phyloP scores from a whole-genome alignment of 2,113 vertebrate species.

The Sturnus vulgaris region DNA sequence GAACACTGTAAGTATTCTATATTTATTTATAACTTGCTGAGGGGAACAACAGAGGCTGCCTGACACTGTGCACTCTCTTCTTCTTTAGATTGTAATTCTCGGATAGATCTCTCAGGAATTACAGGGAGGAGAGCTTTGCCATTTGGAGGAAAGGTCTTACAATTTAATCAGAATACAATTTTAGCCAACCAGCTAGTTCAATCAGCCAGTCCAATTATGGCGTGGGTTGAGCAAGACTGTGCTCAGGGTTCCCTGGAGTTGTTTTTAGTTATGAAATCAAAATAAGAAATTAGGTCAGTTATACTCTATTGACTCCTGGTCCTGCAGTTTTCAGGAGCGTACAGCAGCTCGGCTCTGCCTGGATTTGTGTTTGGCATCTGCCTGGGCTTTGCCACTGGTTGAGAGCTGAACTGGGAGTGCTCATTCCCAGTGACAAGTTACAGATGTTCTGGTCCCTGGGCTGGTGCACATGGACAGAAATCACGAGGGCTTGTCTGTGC shows the following conservation, averaged over 20 bases:
- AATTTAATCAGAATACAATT: constrained; percentile 30
- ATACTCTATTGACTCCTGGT: not conserved
- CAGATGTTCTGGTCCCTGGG: not conserved
- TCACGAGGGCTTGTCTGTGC: not conserved
- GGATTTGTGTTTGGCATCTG: not conserved
- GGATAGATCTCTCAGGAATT: not conserved
- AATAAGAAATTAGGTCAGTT: constrained; percentile 41
- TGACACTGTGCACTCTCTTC: not conserved
- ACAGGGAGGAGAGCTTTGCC: not conserved
- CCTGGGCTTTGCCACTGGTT: not conserved
- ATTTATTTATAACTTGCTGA: constrained; percentile 58
- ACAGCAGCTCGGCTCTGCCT: not conserved
- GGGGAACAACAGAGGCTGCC: not conserved
- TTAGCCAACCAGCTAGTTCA: constrained; percentile 25
- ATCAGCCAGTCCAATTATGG: constrained; percentile 18
- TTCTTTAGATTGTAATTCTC: not conserved
- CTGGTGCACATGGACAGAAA: not conserved
- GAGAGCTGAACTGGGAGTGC: not conserved
- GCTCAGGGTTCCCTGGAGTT: constrained; percentile 20
- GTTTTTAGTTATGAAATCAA: constrained; percentile 45
- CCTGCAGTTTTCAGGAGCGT: not conserved
- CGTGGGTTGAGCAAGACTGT: constrained; percentile 20
- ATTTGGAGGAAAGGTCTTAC: constrained; percentile 23
- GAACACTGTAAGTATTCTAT: not conserved
- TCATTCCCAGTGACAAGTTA: not conserved